These are phyloP conservation scores for Halesus radiatus DNA, from an alignment of 1,140 invertebrate species.

Conservation along the genomic window DNA sequence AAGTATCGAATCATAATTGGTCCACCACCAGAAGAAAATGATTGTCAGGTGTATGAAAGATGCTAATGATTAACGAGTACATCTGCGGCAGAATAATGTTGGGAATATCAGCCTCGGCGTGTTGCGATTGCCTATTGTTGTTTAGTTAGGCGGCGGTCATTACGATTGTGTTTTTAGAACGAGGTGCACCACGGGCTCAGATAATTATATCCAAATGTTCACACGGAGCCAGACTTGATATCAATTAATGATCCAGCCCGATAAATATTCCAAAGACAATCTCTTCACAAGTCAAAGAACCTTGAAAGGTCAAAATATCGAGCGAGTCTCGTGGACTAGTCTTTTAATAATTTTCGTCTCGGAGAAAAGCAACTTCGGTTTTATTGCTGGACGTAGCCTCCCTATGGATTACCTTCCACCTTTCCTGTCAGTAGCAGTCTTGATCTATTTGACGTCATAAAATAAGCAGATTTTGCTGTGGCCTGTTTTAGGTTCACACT, in stretches of 20 bases:
- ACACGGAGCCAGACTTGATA: neutral
- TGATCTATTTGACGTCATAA: too few relatives aligned
- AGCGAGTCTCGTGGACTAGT: neutral
- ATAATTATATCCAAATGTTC: neutral
- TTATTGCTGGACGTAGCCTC: too few relatives aligned
- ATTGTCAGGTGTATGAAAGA: neutral
- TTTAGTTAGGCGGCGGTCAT: neutral
- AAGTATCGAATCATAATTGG: too few relatives aligned
- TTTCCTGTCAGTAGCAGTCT: too few relatives aligned
- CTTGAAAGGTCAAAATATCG: neutral
- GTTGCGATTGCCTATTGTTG: slow-evolving; percentile 4
- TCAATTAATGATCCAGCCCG: neutral
- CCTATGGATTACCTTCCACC: too few relatives aligned
- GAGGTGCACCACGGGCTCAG: neutral
- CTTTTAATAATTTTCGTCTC: neutral
- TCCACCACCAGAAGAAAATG: too few relatives aligned
- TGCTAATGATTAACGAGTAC: neutral
- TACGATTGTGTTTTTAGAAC: neutral
- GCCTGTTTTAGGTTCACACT: too few relatives aligned
- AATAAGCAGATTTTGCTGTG: too few relatives aligned
- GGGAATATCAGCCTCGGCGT: neutral
- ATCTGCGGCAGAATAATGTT: slow-evolving; percentile 1
- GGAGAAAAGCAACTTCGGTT: neutral
- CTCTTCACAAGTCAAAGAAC: slow-evolving; percentile 11
- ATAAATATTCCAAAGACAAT: neutral